Base-by-base conservation (phyloP, 1,140 invertebrate genomes). In the Polypedilum vanderplanki region DNA sequence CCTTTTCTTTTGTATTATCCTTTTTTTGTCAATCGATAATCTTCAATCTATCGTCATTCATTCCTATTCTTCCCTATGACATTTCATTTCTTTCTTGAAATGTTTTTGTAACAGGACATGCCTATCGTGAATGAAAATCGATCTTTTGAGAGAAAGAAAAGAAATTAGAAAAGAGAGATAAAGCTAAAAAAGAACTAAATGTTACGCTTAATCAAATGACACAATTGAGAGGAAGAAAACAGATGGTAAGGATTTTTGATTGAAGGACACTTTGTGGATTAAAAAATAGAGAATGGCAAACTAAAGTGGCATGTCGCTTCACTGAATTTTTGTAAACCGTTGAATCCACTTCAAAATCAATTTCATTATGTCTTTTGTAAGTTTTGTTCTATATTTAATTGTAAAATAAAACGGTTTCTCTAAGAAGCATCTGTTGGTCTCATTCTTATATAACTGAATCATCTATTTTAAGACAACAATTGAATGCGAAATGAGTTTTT, bases 1-100 rank as follows among this genome's bases (percentile, higher is more conserved):
- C 20, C n/a, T 22, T 20, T 18, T 70, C 17, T 70, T 10, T 70
- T 70, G 17, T 20, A 70, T 70, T 70, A 18, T 70, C 18, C 18
- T 70, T 70, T 70, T n/a, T 70, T 70, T 70, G 65, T 70, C 65
- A 70, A 70, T 70, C 65, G 65, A 70, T 70, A 70, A 70, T 70
- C 65, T 70, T 70, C 65, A 18, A 70, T 70, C 65, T 70, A 70
- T 70, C 65, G 65, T 20, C 46, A 57, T 57, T 57, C 46, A 57
- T 57, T 57, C 46, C 12, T 57, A 12, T 57, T 57, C 46, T 57
- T n/a, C 10, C n/a, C n/a, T 57, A 15, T 57, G 24, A n/a, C 46
- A 57, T 57, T 15, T 33, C 24, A 33, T 33, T 33, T 33, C 24
- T 33, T 33, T 33, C 24, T 33, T 70, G 65, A 70, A n/a, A 70